Percentiles rank a stretch among this genome's conserved stretches.
phyloP scores from a whole-genome alignment of 2,113 vertebrate genomes.

The Gasterosteus aculeatus region DNA sequence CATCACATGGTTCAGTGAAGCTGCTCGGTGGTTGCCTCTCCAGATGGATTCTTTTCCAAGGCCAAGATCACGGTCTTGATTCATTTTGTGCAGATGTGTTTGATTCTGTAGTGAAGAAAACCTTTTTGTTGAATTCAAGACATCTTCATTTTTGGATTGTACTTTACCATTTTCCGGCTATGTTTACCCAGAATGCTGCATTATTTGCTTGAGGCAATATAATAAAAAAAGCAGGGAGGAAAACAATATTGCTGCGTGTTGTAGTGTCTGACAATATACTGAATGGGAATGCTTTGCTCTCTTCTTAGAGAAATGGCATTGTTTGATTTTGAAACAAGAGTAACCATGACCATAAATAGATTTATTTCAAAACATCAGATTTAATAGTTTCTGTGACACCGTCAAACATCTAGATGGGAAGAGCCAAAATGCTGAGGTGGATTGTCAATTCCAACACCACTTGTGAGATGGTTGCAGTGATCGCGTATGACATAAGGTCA shows the following conservation, averaged over 20 bases:
- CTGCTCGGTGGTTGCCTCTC: slow-evolving; percentile 28
- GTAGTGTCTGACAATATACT: slow-evolving; percentile 26
- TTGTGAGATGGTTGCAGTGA: slow-evolving; percentile 27
- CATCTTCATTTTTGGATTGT: not conserved
- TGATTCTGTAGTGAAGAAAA: slow-evolving; percentile 19
- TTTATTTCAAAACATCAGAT: not conserved
- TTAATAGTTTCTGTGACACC: not conserved
- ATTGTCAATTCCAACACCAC: slow-evolving; percentile 22
- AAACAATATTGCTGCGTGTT: not conserved
- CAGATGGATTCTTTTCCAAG: slow-evolving; percentile 37
- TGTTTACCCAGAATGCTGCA: slow-evolving; percentile 24
- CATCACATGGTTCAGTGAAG: slow-evolving; percentile 22
- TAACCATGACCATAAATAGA: not conserved
- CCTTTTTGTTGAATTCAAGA: slow-evolving; percentile 21
- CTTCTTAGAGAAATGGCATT: slow-evolving; percentile 3
- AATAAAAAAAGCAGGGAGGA: slow-evolving; percentile 42
- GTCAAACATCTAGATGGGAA: not conserved
- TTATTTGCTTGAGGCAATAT: slow-evolving; percentile 29
- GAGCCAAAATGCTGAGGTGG: not conserved
- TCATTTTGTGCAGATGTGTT: slow-evolving; percentile 29
- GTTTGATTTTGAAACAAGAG: slow-evolving; percentile 6
- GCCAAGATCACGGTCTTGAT: slow-evolving; percentile 29
- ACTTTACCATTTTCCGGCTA: slow-evolving; percentile 13
- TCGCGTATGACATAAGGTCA: slow-evolving; percentile 7
- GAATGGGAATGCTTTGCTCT: slow-evolving; percentile 15